Evolutionary conservation across 2,797 vertebrate species (phyloP).

Genomic region (Sparus aurata): DNA sequence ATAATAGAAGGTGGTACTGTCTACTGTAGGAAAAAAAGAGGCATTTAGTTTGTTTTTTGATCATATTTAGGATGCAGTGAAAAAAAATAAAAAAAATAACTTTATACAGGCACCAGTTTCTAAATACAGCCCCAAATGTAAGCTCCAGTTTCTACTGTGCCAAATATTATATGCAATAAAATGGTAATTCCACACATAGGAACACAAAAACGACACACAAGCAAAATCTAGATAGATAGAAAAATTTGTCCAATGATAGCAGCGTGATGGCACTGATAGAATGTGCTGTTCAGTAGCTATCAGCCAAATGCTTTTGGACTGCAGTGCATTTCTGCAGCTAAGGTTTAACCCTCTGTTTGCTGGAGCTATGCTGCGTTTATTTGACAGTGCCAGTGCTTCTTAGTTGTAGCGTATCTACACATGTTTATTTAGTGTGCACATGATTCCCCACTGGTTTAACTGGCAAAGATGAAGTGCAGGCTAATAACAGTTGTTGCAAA

Average conservation of each 20-base stretch:
- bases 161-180: slow-evolving; percentile 94
- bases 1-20: slow-evolving; percentile 81
- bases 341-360: slow-evolving; percentile 87
- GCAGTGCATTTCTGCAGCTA: slow-evolving; percentile 92
- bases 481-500: slow-evolving; percentile 76
- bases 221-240: slow-evolving; percentile 70
- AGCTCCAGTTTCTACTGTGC: slow-evolving; percentile 91
- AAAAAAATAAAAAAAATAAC: slow-evolving; percentile 42
- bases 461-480: slow-evolving; percentile 72
- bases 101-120: slow-evolving; percentile 89
- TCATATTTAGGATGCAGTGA: slow-evolving; percentile 86
- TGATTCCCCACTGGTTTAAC: slow-evolving; percentile 65
- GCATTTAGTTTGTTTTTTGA: slow-evolving; percentile 86
- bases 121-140: slow-evolving; percentile 85
- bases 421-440: slow-evolving; percentile 79
- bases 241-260: slow-evolving; percentile 77
- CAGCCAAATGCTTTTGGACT: slow-evolving; percentile 88
- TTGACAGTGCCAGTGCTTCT: slow-evolving; percentile 78
- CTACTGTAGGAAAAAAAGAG: slow-evolving; percentile 73
- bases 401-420: slow-evolving; percentile 78
- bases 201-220: slow-evolving; percentile 71
- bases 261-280: slow-evolving; percentile 78
- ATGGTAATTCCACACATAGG: slow-evolving; percentile 76
- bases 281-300: slow-evolving; percentile 88
- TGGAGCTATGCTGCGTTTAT: slow-evolving; percentile 76